Evolutionary conservation across 2,797 vertebrate species (phyloP).

Genomic region (Phrynocephalus guinanensis): DNA sequence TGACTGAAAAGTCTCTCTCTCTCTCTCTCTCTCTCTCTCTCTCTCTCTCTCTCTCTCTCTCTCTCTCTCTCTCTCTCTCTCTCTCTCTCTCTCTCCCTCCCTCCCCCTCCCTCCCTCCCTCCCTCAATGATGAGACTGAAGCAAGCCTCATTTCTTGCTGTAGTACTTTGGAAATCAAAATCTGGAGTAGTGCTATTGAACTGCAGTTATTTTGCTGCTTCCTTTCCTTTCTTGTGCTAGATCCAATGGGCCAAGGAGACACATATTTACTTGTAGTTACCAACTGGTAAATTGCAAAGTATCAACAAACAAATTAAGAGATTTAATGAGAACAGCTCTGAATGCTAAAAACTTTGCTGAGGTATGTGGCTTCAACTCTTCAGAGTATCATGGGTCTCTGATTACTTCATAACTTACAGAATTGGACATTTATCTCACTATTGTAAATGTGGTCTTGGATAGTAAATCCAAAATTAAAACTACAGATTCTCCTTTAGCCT

Average conservation of each 20-base stretch:
- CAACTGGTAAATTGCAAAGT: constrained; percentile 69
- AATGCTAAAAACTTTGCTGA: constrained; percentile 67
- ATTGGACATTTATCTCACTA: constrained; percentile 65
- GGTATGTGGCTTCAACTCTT: constrained; percentile 65
- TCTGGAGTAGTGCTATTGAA: constrained; percentile 66
- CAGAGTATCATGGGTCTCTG: constrained; percentile 62
- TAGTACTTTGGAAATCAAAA: constrained; percentile 54
- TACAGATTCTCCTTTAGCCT: too few species aligned
- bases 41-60: too few species aligned
- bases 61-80: constrained; percentile 15
- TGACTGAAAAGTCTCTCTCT: neutral
- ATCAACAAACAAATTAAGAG: constrained; percentile 71
- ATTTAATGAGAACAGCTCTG: constrained; percentile 70
- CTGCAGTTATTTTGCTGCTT: constrained; percentile 44
- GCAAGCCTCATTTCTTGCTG: constrained; percentile 46
- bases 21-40: constrained; percentile 15
- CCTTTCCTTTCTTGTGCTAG: constrained; percentile 63
- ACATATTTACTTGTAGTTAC: constrained; percentile 69
- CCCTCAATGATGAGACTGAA: constrained; percentile 32
- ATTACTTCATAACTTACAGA: constrained; percentile 68
- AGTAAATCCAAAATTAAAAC: constrained; percentile 50
- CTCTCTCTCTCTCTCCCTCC: too few species aligned
- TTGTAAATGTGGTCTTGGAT: constrained; percentile 65
- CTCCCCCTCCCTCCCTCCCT: neutral
- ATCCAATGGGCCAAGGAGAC: constrained; percentile 65